A percentile compares a stretch with the other conserved stretches of the same genome.
Evolutionary conservation across 2,113 vertebrate genomes (phyloP).

Genomic region (Rhodinocichla rosea): DNA sequence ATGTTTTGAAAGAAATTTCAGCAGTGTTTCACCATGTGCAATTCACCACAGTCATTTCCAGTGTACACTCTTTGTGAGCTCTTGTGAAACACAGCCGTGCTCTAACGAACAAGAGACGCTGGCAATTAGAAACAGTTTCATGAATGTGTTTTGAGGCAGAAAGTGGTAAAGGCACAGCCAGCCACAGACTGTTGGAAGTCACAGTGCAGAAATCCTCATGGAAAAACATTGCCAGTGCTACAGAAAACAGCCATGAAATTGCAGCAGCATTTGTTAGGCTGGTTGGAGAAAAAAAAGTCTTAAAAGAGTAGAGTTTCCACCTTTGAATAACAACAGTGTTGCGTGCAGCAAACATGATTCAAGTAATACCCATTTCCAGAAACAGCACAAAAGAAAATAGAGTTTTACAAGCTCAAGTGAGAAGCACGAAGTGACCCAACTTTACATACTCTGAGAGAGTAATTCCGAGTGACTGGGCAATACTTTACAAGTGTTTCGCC

Average conservation of each 20-base stretch:
- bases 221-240: neutral
- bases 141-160: neutral
- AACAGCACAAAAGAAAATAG: neutral
- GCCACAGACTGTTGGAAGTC: neutral
- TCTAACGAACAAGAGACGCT: neutral
- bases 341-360: neutral
- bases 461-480: rapidly evolving
- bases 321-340: neutral
- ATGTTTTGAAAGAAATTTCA: neutral
- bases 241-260: neutral
- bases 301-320: neutral
- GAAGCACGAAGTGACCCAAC: neutral
- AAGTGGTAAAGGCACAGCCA: neutral
- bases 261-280: neutral
- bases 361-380: neutral
- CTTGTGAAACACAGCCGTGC: neutral
- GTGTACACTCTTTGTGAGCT: neutral
- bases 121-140: neutral
- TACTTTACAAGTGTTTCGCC: rapidly evolving
- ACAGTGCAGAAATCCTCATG: neutral
- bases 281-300: neutral
- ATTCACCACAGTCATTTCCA: neutral
- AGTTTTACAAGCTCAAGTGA: neutral
- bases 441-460: neutral
- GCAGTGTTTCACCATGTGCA: neutral